These are phyloP conservation scores for Ashinkailepas kermadecensis DNA, from an alignment of 2,888 invertebrate genomes.

Conservation along the genomic window DNA sequence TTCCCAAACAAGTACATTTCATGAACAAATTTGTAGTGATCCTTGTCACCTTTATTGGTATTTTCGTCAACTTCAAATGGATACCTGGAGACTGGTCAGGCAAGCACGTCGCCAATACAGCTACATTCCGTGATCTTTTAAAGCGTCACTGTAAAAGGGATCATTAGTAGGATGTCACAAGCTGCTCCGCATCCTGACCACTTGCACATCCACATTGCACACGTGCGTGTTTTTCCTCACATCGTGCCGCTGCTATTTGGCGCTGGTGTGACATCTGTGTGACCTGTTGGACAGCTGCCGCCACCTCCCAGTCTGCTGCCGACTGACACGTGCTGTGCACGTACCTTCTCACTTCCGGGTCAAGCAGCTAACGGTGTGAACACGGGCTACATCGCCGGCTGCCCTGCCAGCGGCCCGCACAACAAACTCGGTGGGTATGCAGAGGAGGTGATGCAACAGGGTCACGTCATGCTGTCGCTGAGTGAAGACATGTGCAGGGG, in stretches of 20 bases:
- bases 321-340: slow-evolving; percentile 22
- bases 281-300: slow-evolving; percentile 29
- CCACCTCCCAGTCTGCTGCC: slow-evolving; percentile 30
- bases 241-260: too few relatives aligned
- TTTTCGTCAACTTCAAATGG: too few relatives aligned
- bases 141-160: background rate
- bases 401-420: slow-evolving; percentile 26
- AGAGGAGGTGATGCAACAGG: background rate
- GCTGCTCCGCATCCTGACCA: background rate
- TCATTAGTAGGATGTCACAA: background rate
- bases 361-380: slow-evolving; percentile 31
- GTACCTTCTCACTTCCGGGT: slow-evolving; percentile 28
- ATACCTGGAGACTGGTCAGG: too few relatives aligned
- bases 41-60: too few relatives aligned
- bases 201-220: background rate
- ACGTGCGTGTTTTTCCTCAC: too few relatives aligned
- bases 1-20: too few relatives aligned
- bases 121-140: too few relatives aligned
- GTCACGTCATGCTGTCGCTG: too few relatives aligned
- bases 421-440: background rate
- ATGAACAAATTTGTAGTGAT: too few relatives aligned
- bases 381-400: background rate
- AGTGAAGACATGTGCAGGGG: too few relatives aligned
- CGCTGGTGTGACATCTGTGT: too few relatives aligned
- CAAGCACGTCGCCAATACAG: too few relatives aligned